Evolutionary conservation across 2,888 invertebrate species (phyloP).

Genomic region (Drosophila ustulata): DNA sequence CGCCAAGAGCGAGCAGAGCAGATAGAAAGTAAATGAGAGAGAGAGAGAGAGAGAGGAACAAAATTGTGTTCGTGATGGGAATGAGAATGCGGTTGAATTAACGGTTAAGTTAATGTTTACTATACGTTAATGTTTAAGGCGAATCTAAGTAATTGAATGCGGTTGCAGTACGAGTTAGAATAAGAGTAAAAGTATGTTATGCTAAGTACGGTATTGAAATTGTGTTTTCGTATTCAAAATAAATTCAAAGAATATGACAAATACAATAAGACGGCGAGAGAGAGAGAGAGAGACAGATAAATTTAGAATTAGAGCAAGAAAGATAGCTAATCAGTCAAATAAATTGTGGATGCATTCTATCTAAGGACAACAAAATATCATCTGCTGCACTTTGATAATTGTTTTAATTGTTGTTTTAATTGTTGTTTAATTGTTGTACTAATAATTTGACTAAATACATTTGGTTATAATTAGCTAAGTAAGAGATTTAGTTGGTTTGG

Average conservation of each 20-base stretch:
- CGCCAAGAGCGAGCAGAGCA: constrained; percentile 29
- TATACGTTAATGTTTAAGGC: constrained; percentile 2
- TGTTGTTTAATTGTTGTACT: constrained; percentile 27
- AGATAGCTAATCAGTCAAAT: constrained; percentile 63
- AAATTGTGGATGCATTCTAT: constrained; percentile 64
- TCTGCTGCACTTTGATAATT: constrained; percentile 48
- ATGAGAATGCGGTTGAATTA: constrained; percentile 17
- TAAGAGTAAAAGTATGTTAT: constrained; percentile 23
- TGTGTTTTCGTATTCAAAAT: constrained; percentile 24
- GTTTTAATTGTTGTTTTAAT: constrained; percentile 2
- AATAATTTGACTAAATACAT: constrained; percentile 61
- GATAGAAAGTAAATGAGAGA: constrained; percentile 19
- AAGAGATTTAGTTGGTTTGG: constrained; percentile 21
- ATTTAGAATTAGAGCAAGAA: constrained; percentile 22
- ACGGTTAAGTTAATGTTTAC: not conserved
- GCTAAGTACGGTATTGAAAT: constrained; percentile 46
- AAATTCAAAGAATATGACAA: constrained; percentile 18
- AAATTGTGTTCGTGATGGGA: constrained; percentile 16
- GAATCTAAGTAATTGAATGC: constrained; percentile 32
- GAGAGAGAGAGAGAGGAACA: constrained; percentile 23
- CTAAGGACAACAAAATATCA: constrained; percentile 34
- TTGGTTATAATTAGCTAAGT: constrained; percentile 42
- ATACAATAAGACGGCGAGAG: constrained; percentile 11
- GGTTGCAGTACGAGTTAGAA: constrained; percentile 25
- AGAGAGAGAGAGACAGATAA: not conserved